These are phyloP conservation scores for Thereva nobilitata DNA, from an alignment of 2,888 invertebrate species.

Conservation along the genomic window DNA sequence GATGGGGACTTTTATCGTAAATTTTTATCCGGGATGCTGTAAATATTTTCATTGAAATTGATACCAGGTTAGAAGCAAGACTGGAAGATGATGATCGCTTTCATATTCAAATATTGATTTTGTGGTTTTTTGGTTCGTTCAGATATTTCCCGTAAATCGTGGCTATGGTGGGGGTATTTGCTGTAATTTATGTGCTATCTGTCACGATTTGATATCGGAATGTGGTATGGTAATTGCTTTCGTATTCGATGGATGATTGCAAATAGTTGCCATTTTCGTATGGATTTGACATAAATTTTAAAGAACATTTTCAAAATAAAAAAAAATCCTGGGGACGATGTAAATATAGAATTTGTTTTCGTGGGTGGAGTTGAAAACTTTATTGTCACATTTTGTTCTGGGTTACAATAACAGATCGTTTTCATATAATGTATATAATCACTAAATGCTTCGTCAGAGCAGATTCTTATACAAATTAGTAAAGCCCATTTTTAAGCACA, in stretches of 20 bases:
- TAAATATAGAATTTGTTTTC: no score
- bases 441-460: no score
- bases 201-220: constrained; percentile 38
- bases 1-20: constrained; percentile 29
- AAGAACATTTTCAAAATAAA: no score
- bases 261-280: no score
- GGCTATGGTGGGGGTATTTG: constrained; percentile 23
- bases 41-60: constrained; percentile 55
- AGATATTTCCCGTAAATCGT: constrained; percentile 39
- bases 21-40: constrained; percentile 36
- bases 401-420: no score
- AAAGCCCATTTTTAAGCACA: no score
- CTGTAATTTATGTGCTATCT: constrained; percentile 34
- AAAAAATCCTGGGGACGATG: no score
- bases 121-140: constrained; percentile 20
- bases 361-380: no score
- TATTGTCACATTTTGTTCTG: no score
- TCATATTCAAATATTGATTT: constrained; percentile 41
- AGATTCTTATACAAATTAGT: no score
- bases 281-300: no score
- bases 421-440: no score
- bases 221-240: constrained; percentile 27
- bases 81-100: constrained; percentile 42
- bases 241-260: background rate
- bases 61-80: constrained; percentile 48